These are phyloP conservation scores for Eristalis arbustorum DNA, from an alignment of 2,888 invertebrate genomes.

Conservation along the genomic window DNA sequence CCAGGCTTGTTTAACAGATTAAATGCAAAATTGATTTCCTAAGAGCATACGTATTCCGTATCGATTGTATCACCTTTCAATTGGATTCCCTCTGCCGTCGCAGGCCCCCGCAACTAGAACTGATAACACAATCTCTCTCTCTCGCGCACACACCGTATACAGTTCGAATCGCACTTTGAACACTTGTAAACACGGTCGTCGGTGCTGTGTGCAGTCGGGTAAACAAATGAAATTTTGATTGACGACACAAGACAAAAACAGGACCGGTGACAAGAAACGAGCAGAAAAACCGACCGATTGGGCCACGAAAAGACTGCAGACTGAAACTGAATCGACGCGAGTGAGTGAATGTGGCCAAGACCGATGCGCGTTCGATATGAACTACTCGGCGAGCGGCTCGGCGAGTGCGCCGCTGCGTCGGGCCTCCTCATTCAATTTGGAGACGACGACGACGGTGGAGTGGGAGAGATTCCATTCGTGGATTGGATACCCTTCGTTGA, in stretches of 20 bases:
- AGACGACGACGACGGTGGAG: not conserved
- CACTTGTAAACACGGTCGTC: not conserved
- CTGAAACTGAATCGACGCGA: conserved; percentile 51
- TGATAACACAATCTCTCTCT: not conserved
- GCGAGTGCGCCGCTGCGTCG: conserved; percentile 3
- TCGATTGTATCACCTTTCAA: not conserved
- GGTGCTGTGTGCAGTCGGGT: not conserved
- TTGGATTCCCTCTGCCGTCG: not conserved
- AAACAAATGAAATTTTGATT: not conserved
- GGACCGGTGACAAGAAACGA: not conserved
- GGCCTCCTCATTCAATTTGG: not conserved
- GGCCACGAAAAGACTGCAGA: conserved; percentile 34
- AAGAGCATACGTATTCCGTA: not conserved
- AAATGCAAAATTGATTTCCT: not conserved
- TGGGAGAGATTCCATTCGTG: not conserved
- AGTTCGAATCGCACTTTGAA: not conserved
- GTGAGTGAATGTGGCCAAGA: conserved; percentile 23
- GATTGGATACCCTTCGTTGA: too few relatives aligned
- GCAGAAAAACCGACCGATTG: conserved; percentile 22
- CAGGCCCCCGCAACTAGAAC: not conserved
- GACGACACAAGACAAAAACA: not conserved
- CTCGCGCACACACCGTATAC: not conserved
- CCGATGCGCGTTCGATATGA: not conserved
- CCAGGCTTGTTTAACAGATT: not conserved
- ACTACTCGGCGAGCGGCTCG: not conserved